Evolutionary conservation across 2,888 invertebrate genomes (phyloP), one percentile per base, ranked within the genome.

Genomic region (Creontiades dilutus): DNA sequence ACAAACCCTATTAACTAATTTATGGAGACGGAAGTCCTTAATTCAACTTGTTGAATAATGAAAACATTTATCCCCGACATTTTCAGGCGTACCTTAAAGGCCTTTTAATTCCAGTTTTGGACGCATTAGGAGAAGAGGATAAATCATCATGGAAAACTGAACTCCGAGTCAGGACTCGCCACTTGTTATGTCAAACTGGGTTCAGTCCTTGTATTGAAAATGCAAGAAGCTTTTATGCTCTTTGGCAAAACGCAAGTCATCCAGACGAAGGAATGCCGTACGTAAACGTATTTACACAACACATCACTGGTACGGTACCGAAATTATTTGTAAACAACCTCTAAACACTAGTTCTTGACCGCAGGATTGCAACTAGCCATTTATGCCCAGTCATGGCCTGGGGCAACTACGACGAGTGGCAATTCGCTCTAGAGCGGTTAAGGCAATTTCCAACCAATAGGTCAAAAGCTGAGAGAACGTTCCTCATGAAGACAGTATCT

Each of bases 311-410:
- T 37, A 7, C 7, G 37, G 37, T 37, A 37, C 7, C 2, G 37
- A 4, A 37, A 7, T 4, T 2, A 37, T 37, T 37, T 37, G 37
- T 37, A 37, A 37, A 37, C 7, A 37, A 37, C 2, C 2, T 4
- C 37, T 37, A 7, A 37, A 37, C 37, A 37, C 7, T 37, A 37
- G 11, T 52, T 52, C 11, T 52, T 12, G 11, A 90, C 93, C 92
- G 11, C 93, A 97, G 97, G 9, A 95, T 97, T 84, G 95, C 96
- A 23, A 96, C 96, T 93, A 95, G 96, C 92, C 96, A 95, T 93
- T 95, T 97, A 91, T 97, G 97, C 91, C 96, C 97, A 0, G 96
- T 97, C 0, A 97, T 97, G 93, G 96, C 96, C 93, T 97, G 96
- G 96, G 97, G 97, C 0, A 95, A 96, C 0, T 94, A 95, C 92